phyloP scores from a whole-genome alignment of 1,140 invertebrate species.

The Babylonia areolata region DNA sequence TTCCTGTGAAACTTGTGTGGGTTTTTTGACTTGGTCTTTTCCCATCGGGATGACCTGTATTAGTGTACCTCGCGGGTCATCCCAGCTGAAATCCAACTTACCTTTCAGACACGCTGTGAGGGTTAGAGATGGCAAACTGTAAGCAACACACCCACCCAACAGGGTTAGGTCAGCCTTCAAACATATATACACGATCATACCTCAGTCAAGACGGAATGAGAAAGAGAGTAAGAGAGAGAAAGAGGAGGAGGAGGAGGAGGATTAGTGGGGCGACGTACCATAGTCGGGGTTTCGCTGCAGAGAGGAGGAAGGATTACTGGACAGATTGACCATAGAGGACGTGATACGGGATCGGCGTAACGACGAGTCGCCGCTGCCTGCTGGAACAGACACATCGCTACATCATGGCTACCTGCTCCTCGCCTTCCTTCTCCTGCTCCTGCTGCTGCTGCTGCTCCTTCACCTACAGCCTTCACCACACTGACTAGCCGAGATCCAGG shows the following conservation, averaged over 20 bases:
- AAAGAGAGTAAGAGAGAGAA: not conserved
- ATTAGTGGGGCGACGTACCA: constrained; percentile 58
- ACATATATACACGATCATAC: not conserved
- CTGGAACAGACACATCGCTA: constrained; percentile 51
- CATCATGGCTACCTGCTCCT: not conserved
- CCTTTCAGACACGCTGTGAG: too few species aligned
- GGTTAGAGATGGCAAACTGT: too few species aligned
- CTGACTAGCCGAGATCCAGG: too few species aligned
- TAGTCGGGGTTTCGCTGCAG: constrained; percentile 62
- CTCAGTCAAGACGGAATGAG: not conserved
- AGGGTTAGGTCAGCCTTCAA: not conserved
- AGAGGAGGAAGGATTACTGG: constrained; percentile 44
- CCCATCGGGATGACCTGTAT: too few species aligned
- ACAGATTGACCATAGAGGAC: constrained; percentile 66
- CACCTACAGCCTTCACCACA: too few species aligned
- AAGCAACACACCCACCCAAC: not conserved
- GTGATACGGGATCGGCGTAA: constrained; percentile 63
- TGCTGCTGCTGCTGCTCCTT: too few species aligned
- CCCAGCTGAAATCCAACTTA: too few species aligned
- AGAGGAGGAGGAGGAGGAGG: not conserved
- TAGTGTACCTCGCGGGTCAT: too few species aligned
- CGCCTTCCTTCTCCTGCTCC: too few species aligned
- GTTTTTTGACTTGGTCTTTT: too few species aligned
- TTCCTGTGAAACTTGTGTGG: too few species aligned
- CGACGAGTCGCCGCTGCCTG: constrained; percentile 63